Base-by-base conservation (phyloP, 1,140 invertebrate species). In the Drosophila rhopaloa region DNA sequence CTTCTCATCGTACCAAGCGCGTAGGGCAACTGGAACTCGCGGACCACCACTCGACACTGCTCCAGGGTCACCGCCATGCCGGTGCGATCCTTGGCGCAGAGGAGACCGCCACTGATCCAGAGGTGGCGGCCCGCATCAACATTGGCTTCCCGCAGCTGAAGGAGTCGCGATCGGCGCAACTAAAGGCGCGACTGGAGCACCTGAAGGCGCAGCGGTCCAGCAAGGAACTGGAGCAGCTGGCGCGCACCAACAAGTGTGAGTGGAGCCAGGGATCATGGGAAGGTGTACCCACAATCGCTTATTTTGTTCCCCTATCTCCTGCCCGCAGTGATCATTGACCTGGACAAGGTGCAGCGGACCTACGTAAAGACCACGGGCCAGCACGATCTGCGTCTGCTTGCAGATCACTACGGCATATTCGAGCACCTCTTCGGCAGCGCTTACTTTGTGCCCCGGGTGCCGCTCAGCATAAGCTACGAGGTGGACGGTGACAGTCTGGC, bases 341-440 rank as follows among this genome's bases (percentile, higher is more conserved):
- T 97, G 48, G 94, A 96, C 8, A 93, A 95, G 83, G 94, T 96
- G 4, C 94, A 94, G 79, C 82, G 95, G 43, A 95, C 95, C 38
- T 98, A 97, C 96, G 78, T 93, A n/a, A 84, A 93, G 60, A 94
- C 93, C 10, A 79, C 90, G 16, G 95, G 94, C 0, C 95, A 95
- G 9, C 65, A 91, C 14, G 95, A 97, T 55, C 94, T 96, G 29
- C 95, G 95, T 81, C 93, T 93, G 70, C 94, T 98, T 62, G 97
- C 96, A 5, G 95, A 98, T 41, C 98, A 99, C 93, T 99, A 98
- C 94, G 96, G 96, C 13, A 94, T 99, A 54, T 99, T 95, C 93
- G 93, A 96, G 63, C 95, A 99, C 94, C 93, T 99, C 29, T 99
- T 97, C 94, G 96, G 96, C 8, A 95, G 97, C 93, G 97, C 97